Evolutionary conservation across 2,888 invertebrate genomes (phyloP), one percentile per base, ranked within the genome.

Genomic region (Tortricodes alternella): DNA sequence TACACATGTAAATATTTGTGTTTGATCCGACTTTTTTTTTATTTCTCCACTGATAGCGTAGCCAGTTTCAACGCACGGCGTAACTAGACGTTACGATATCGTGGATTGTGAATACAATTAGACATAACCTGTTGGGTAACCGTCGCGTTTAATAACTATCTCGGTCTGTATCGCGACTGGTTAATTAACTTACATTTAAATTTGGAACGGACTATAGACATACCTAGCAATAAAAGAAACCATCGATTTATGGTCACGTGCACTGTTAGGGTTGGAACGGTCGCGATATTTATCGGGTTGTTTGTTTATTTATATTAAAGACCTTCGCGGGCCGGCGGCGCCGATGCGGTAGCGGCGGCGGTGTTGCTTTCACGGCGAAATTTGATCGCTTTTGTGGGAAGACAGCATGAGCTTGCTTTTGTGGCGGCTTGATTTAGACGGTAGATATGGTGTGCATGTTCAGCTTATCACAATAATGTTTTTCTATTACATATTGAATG

Each of bases 1-100:
- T 84, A 81, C 76, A 74, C 70, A 78, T 83, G 85, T 88, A 83
- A 85, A 86, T 89, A 82, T 85, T 84, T 80, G 81, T 80, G 58
- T 62, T 60, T 43, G 43, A 52, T 60, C 51, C 57, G 56, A 60
- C 59, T 37, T 38, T 29, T 16, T 39, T 15, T 27, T 37, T 29
- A 48, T 46, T 58, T 52, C 46, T 56, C 21, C 29, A 21, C 21
- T 38, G 27, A 16, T 24, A 15, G 51, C 23, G 23, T 35, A 35
- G 24, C 34, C 5, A 21, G 37, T 18, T 21, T 21, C 3, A 16
- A 27, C 19, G 48, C 35, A 11, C 23, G 6, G 15, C 16, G 27
- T 35, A 46, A 35, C 32, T 34, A 23, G 46, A 41, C 39, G 48
- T 55, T 48, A 48, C 53, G 53, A 48, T 41, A 41, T 15, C 46